Evolutionary conservation across 2,797 vertebrate species (phyloP).

Genomic region (Kryptolebias ocellatus): DNA sequence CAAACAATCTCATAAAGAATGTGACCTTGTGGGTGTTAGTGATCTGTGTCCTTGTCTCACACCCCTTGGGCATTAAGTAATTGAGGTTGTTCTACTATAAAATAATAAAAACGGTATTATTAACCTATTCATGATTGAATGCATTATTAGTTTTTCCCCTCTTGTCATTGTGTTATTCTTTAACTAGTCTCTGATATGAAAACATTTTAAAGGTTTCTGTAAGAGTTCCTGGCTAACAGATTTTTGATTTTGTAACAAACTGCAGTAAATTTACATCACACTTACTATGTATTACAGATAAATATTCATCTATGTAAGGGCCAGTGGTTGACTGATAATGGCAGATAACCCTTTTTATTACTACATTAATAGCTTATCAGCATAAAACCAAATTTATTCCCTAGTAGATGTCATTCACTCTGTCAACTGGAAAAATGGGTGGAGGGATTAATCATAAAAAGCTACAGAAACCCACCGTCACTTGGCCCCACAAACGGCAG

Average conservation of each 20-base stretch:
- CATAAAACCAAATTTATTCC: background rate
- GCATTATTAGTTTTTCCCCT: too few relatives aligned
- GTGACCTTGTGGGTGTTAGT: slow-evolving; percentile 36
- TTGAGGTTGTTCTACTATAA: background rate
- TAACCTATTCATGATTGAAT: too few relatives aligned
- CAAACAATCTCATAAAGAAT: slow-evolving; percentile 63
- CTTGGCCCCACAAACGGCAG: too few relatives aligned
- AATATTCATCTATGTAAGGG: background rate
- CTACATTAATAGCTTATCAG: background rate
- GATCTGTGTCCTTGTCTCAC: slow-evolving; percentile 25
- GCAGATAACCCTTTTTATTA: background rate
- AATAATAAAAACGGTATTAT: too few relatives aligned
- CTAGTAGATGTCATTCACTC: background rate
- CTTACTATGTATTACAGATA: background rate
- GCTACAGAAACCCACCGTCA: too few relatives aligned
- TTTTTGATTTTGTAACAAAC: background rate
- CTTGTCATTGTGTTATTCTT: background rate
- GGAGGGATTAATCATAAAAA: background rate
- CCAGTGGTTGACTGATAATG: background rate
- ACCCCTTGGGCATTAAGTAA: background rate
- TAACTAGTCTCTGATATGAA: background rate
- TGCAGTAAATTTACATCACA: background rate
- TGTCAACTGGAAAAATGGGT: background rate
- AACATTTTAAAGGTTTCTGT: background rate
- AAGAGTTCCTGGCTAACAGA: background rate